phyloP scores from a whole-genome alignment of 2,113 vertebrate species.

The Cottus gobio region DNA sequence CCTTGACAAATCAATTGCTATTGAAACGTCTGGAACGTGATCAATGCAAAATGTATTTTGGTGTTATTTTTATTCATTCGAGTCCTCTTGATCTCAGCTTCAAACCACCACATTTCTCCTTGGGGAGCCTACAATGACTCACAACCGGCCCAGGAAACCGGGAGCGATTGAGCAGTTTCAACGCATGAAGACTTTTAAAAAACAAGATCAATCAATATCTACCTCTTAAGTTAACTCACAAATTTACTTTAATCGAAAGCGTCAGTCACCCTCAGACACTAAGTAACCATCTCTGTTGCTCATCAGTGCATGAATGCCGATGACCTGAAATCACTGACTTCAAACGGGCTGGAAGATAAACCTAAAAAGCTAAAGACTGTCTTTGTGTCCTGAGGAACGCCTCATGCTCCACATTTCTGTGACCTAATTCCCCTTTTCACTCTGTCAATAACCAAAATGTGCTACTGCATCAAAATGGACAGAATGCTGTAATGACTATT shows the following conservation, averaged over 20 bases:
- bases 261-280: conserved; percentile 52
- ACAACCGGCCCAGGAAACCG: conserved; percentile 64
- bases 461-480: conserved; percentile 34
- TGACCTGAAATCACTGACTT: conserved; percentile 66
- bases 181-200: conserved; percentile 62
- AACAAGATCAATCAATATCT: conserved; percentile 70
- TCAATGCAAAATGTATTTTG: conserved; percentile 64
- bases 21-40: conserved; percentile 61
- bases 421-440: conserved; percentile 65
- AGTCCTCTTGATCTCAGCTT: conserved; percentile 64
- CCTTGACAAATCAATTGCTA: conserved; percentile 66
- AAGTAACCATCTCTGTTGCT: conserved; percentile 60
- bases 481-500: conserved; percentile 27
- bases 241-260: conserved; percentile 68
- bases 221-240: conserved; percentile 66
- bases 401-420: conserved; percentile 62
- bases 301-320: conserved; percentile 69
- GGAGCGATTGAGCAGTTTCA: conserved; percentile 67
- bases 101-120: conserved; percentile 64
- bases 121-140: conserved; percentile 58
- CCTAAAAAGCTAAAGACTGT: conserved; percentile 56
- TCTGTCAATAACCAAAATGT: conserved; percentile 55
- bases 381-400: conserved; percentile 60
- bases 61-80: conserved; percentile 65
- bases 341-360: conserved; percentile 66